A percentile compares a stretch with the other conserved stretches of the same genome.
These are phyloP conservation scores for Cryptotermes secundus DNA, from an alignment of 1,140 invertebrate species.

Conservation along the genomic window DNA sequence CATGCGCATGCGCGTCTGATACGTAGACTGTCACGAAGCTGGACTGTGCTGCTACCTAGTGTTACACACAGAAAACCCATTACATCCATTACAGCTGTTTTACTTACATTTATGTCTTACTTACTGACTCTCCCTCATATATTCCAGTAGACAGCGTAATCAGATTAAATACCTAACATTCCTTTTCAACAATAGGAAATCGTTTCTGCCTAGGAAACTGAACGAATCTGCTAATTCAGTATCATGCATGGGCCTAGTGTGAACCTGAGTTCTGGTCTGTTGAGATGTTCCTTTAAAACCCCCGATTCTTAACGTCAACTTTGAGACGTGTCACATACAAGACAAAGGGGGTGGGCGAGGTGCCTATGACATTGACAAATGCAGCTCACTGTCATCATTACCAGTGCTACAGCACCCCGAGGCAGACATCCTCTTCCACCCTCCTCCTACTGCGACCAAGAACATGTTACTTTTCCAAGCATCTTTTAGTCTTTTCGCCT, in stretches of 20 bases:
- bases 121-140: too few relatives aligned
- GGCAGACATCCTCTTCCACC: neutral
- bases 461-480: neutral
- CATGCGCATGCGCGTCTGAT: too few relatives aligned
- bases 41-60: too few relatives aligned
- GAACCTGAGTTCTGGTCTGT: neutral
- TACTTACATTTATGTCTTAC: too few relatives aligned
- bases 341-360: neutral
- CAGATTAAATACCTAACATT: too few relatives aligned
- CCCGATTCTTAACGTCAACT: neutral
- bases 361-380: neutral
- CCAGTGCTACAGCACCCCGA: neutral
- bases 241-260: neutral
- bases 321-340: neutral
- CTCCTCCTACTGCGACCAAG: neutral
- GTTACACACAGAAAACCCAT: too few relatives aligned
- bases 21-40: too few relatives aligned
- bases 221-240: neutral
- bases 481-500: neutral
- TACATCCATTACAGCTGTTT: too few relatives aligned
- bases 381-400: constrained; percentile 6
- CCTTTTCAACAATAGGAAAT: too few relatives aligned
- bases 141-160: too few relatives aligned
- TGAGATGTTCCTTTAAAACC: neutral
- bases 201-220: neutral